Base-by-base conservation (phyloP, 2,888 invertebrate species). In the Limnephilus auricula region DNA sequence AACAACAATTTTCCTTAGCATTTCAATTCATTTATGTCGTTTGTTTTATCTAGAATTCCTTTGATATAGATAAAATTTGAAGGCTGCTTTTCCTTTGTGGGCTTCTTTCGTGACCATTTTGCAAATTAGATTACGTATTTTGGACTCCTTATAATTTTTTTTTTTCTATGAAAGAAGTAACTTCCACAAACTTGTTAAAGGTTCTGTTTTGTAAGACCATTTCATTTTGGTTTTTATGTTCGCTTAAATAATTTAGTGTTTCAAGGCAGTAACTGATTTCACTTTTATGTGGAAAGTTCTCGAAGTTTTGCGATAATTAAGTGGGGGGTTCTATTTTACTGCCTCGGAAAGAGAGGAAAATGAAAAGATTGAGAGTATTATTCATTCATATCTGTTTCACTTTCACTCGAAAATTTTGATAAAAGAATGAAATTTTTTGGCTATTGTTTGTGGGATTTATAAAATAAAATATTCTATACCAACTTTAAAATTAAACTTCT, bases 241-340 rank as follows among this genome's bases (percentile, higher is more conserved):
- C 45, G n/a, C 40, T 40, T 85, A 45, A 85, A 40, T 85, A 85
- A 85, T 85, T 85, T 85, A 85, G 45, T 45, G 85, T 85, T 85
- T 85, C 40, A 85, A 45, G 40, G 85, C 40, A n/a, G 65, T 65
- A 65, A 85, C 85, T 37, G 85, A 85, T 85, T 85, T 85, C 40
- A 85, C 85, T 85, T 85, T 85, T 85, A 85, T 85, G 45, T 40
- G 85, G 85, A 85, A 85, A 85, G 85, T 85, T 85, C 45, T 85
- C n/a, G 85, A 85, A 85, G 85, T 40, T 30, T 85, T 30, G 45
- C 45, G 85, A 85, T 85, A 85, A 85, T 85, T 34, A 40, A 85
- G 85, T 30, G 85, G 85, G 84, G 82, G 34, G 34, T 30, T 85
- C 45, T 65, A 65, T 65, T 65, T 65, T 65, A 25, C 25, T 65